Conservation (phyloP, 2,113 vertebrate species). For the Polypterus bichir region DNA sequence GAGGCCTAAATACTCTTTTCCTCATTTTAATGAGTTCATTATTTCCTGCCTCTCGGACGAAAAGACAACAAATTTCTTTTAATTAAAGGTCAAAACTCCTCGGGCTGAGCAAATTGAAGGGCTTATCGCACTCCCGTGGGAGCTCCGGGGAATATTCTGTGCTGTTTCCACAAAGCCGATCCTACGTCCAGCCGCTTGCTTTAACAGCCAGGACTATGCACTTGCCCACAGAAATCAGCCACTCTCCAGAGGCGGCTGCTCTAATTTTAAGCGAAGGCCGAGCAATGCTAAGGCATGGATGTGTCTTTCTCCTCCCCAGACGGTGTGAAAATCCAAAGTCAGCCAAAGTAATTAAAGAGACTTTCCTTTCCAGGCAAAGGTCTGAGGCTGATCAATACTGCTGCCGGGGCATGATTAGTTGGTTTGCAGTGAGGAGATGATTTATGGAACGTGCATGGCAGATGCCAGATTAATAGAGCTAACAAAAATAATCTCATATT, state of each 20-base stretch:
- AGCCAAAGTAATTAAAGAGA: constrained; percentile 44
- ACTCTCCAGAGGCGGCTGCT: constrained; percentile 43
- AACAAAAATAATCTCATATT: constrained; percentile 18
- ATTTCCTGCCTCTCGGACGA: constrained; percentile 82
- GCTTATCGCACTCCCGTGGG: constrained; percentile 44
- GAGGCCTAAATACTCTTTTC: constrained; percentile 59
- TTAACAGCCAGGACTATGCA: constrained; percentile 5
- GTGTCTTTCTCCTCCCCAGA: constrained; percentile 28
- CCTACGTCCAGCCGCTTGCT: not conserved
- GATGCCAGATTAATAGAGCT: constrained; percentile 21
- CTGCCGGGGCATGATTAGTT: constrained; percentile 16
- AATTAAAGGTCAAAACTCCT: constrained; percentile 71
- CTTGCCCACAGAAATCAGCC: constrained; percentile 38
- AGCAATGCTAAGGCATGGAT: constrained; percentile 30
- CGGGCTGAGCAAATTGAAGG: constrained; percentile 41
- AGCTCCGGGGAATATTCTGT: constrained; percentile 27
- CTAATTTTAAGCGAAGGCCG: constrained; percentile 52
- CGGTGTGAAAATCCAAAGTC: constrained; percentile 23
- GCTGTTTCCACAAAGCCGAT: constrained; percentile 28
- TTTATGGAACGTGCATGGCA: constrained; percentile 19
- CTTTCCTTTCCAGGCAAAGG: constrained; percentile 29
- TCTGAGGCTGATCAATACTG: constrained; percentile 25
- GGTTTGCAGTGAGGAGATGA: constrained; percentile 24
- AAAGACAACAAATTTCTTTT: constrained; percentile 71
- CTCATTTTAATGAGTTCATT: constrained; percentile 93